phyloP scores from a whole-genome alignment of 1,140 invertebrate species.

The Proales similis region DNA sequence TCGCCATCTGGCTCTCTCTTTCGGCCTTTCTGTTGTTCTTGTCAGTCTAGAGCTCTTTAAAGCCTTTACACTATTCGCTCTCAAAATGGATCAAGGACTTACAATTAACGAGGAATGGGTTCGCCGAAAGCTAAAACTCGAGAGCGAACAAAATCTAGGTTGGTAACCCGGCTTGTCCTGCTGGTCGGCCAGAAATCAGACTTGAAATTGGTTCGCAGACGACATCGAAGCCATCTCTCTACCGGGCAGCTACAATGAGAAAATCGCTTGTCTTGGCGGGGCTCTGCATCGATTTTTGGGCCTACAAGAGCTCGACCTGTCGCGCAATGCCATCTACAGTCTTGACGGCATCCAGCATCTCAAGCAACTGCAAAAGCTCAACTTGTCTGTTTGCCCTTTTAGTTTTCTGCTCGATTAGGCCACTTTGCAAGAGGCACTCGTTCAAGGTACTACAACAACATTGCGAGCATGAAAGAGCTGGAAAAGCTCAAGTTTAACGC shows the following conservation, averaged over 20 bases:
- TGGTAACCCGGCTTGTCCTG: not conserved
- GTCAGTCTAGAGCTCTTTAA: no score
- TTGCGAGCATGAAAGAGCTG: constrained; percentile 48
- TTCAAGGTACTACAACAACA: constrained; percentile 51
- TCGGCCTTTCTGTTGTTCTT: no score
- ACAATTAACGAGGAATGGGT: constrained; percentile 48
- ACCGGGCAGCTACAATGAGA: constrained; percentile 53
- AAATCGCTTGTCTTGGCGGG: constrained; percentile 47
- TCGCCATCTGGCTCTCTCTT: no score
- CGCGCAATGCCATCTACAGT: constrained; percentile 46
- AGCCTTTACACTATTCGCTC: no score
- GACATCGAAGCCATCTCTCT: constrained; percentile 50
- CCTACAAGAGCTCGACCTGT: constrained; percentile 50
- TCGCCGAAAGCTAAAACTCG: constrained; percentile 46
- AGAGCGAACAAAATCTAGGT: constrained; percentile 50
- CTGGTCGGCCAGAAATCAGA: not conserved
- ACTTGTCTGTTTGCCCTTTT: constrained; percentile 47
- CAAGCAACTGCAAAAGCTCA: constrained; percentile 49
- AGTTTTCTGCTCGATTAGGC: not conserved
- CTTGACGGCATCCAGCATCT: constrained; percentile 51
- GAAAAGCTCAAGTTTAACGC: constrained; percentile 45
- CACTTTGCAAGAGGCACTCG: not conserved
- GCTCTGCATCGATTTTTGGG: constrained; percentile 48
- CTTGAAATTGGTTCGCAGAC: constrained; percentile 43
- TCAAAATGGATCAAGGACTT: no score